Conservation (phyloP, 37 sponge, comb jelly and placozoan genomes). For the Beroe forskalii region DNA sequence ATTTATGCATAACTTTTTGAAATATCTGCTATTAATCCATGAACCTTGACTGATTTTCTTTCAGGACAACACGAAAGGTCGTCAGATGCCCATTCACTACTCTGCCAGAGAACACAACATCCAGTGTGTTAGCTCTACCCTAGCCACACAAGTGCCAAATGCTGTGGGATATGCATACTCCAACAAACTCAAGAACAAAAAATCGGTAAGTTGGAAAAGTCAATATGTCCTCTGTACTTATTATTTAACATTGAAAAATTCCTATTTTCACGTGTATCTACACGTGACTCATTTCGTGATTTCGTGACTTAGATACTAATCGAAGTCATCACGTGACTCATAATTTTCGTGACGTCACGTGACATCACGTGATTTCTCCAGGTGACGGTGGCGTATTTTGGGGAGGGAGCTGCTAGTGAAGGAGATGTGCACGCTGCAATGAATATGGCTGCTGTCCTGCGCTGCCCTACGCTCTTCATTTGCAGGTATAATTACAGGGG, state of each 20-base stretch:
- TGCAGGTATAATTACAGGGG: constrained; percentile 69
- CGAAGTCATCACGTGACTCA: too few species aligned
- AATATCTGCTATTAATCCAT: too few species aligned
- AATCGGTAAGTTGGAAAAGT: constrained; percentile 25
- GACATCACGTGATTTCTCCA: too few species aligned
- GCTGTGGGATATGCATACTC: constrained; percentile 63
- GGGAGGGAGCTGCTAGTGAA: constrained; percentile 98
- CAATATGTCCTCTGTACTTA: not conserved
- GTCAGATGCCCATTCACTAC: constrained; percentile 98
- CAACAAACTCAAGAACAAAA: not conserved
- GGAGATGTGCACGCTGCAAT: constrained; percentile 98
- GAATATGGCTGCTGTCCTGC: constrained; percentile 94
- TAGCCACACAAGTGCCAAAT: constrained; percentile 82
- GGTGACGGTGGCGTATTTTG: constrained; percentile 77
- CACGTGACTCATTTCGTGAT: too few species aligned
- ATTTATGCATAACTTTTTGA: not conserved
- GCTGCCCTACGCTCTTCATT: constrained; percentile 92
- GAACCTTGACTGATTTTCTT: not conserved
- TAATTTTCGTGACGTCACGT: too few species aligned
- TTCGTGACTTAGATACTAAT: too few species aligned
- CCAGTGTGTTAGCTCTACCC: constrained; percentile 86
- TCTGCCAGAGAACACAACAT: constrained; percentile 76
- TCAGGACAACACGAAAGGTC: constrained; percentile 81
- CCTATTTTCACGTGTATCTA: too few species aligned
- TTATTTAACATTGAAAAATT: too few species aligned